Evolutionary conservation across 92 coral and sea anemone species (phyloP), one percentile per base, ranked within the genome.

Genomic region (Bergia sp.): DNA sequence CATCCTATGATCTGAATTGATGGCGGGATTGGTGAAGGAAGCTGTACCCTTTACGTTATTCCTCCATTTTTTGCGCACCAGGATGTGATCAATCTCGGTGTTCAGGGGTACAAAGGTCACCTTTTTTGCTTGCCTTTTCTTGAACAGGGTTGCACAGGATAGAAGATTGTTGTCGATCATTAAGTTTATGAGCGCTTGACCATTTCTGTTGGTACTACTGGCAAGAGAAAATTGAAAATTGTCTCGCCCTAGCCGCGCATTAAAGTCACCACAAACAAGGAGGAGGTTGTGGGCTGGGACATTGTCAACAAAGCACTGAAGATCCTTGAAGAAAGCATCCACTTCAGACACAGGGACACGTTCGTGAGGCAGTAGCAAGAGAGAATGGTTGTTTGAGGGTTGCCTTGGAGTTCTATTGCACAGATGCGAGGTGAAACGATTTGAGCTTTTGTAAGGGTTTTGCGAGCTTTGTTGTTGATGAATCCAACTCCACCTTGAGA

Each of bases 261-360:
- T 29, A 29, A 29, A 29, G 29, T 29, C 29, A 29, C 29, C 29
- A 29, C 29, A 29, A 29, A 29, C 29, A 29, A 29, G 29, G 29
- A 29, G 29, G 77, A 73, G 23, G 77, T 73, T 73, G 77, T 73
- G 77, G 23, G 43, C 38, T 18, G 77, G 77, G 77, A 73, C 77
- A 73, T 37, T 73, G 77, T 73, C 77, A 18, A 73, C 23, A 38
- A 73, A 73, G 7, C 77, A 39, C 41, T 73, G 13, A 15, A 73
- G 77, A 38, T 73, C 77, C 9, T 73, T 73, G 77, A 18, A 73
- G 23, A 73, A 73, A 7, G 77, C 3, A 18, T 73, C 40, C 23
- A 73, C 7, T 73, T 73, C 77, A 39, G 77, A 73, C 12, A 12
- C 38, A 38, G 77, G 43, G 77, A 73, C 43, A 73, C 77, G 40